Conservation (phyloP, 2,797 vertebrate genomes). For the Alfaro cultratus region DNA sequence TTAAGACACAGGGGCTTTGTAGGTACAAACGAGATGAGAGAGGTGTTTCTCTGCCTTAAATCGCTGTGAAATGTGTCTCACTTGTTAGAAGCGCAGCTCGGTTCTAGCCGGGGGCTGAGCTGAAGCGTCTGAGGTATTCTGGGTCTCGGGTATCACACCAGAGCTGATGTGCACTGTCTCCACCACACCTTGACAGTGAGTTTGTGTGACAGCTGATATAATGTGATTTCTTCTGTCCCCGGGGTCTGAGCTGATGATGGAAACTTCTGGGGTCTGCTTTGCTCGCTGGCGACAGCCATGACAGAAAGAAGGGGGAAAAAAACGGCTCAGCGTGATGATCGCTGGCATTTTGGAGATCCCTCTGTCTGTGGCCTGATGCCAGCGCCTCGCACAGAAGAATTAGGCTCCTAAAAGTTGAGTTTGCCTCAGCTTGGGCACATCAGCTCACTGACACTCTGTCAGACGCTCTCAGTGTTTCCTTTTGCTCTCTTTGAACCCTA, state of each 20-base stretch:
- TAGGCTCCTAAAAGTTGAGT: slow-evolving; percentile 49
- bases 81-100: slow-evolving; percentile 62
- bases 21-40: slow-evolving; percentile 70
- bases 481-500: slow-evolving; percentile 6
- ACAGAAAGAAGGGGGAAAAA: slow-evolving; percentile 56
- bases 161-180: slow-evolving; percentile 60
- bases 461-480: slow-evolving; percentile 39
- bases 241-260: slow-evolving; percentile 73
- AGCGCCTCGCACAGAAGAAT: slow-evolving; percentile 61
- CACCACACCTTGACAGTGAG: slow-evolving; percentile 77
- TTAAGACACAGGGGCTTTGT: slow-evolving; percentile 67
- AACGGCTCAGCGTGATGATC: slow-evolving; percentile 72
- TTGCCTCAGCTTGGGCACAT: slow-evolving; percentile 39
- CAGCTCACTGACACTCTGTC: slow-evolving; percentile 49
- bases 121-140: slow-evolving; percentile 68
- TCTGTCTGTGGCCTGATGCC: slow-evolving; percentile 61
- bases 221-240: slow-evolving; percentile 79
- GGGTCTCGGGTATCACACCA: slow-evolving; percentile 65
- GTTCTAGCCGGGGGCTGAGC: slow-evolving; percentile 61
- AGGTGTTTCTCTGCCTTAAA: slow-evolving; percentile 65
- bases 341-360: slow-evolving; percentile 72
- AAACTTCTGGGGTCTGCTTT: slow-evolving; percentile 72
- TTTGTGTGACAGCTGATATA: slow-evolving; percentile 82
- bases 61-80: slow-evolving; percentile 70
- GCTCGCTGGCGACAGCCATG: slow-evolving; percentile 70